Evolutionary conservation across 2,113 vertebrate species (phyloP).

Genomic region (Oreotragus oreotragus): DNA sequence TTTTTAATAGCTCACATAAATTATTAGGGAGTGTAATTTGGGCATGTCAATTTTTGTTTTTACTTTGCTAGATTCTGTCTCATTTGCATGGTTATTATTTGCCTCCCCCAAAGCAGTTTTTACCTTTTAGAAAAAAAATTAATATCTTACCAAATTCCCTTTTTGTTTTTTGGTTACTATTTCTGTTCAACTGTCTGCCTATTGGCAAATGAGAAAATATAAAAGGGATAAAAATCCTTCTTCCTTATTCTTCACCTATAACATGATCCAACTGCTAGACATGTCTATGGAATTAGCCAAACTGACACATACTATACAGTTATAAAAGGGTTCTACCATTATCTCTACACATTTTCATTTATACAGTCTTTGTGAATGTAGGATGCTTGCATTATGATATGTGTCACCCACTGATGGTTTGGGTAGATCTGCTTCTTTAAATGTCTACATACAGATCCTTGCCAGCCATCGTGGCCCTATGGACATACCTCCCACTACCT

Average conservation of each 20-base stretch:
- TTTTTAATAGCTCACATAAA: background rate
- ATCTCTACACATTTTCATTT: background rate
- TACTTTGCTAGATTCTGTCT: background rate
- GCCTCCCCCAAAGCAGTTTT: background rate
- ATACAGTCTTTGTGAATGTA: background rate
- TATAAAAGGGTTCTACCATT: background rate
- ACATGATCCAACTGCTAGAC: background rate
- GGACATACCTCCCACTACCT: background rate
- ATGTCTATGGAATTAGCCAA: background rate
- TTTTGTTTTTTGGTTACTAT: background rate
- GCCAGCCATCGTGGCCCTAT: background rate
- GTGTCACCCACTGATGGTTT: background rate
- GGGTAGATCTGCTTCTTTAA: background rate
- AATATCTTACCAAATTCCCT: background rate
- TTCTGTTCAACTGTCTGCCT: background rate
- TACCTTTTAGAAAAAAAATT: background rate
- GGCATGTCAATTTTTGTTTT: background rate
- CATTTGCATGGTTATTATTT: conserved; percentile 3
- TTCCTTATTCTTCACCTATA: background rate
- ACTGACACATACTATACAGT: background rate
- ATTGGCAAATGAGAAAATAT: background rate
- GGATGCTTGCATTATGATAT: background rate
- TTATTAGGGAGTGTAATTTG: background rate
- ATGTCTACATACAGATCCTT: background rate
- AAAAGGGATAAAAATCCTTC: background rate